Conservation (phyloP, 2,113 vertebrate genomes). For the Noctilio leporinus region DNA sequence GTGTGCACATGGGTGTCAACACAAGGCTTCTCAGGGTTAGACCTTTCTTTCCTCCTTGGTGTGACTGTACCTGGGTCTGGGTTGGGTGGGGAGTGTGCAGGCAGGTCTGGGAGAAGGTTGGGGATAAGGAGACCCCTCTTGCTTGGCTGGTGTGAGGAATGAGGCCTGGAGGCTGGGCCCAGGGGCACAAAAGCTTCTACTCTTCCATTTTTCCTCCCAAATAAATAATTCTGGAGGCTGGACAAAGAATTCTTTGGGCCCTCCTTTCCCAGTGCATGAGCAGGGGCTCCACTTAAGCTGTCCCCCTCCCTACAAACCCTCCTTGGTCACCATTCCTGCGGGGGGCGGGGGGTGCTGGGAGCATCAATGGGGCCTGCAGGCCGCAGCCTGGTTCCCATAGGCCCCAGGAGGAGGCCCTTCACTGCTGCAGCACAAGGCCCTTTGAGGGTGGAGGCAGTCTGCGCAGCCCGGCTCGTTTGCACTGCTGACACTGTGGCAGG, state of each 20-base stretch:
- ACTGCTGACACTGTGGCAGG: slow-evolving; percentile 45
- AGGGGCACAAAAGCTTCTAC: slow-evolving; percentile 5
- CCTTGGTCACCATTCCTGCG: neutral
- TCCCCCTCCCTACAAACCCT: neutral
- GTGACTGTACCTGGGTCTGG: neutral
- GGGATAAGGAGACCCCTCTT: neutral
- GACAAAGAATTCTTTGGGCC: slow-evolving; percentile 2
- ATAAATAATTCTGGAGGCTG: slow-evolving; percentile 2
- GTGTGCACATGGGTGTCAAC: neutral
- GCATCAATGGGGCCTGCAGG: neutral
- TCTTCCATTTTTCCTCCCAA: neutral
- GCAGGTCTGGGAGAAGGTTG: neutral
- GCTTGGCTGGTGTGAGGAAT: neutral
- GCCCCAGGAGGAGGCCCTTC: slow-evolving; percentile 32
- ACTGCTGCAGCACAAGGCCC: neutral
- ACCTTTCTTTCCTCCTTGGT: neutral
- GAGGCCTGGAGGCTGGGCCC: neutral
- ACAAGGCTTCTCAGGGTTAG: neutral
- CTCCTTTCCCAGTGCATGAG: neutral
- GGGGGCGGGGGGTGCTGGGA: neutral
- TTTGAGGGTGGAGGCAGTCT: slow-evolving; percentile 15
- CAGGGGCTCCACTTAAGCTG: neutral
- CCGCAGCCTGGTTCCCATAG: slow-evolving; percentile 46
- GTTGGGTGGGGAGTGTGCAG: neutral
- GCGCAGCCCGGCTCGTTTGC: neutral